Conservation (phyloP, 1,140 invertebrate genomes). For the Formica selysi region DNA sequence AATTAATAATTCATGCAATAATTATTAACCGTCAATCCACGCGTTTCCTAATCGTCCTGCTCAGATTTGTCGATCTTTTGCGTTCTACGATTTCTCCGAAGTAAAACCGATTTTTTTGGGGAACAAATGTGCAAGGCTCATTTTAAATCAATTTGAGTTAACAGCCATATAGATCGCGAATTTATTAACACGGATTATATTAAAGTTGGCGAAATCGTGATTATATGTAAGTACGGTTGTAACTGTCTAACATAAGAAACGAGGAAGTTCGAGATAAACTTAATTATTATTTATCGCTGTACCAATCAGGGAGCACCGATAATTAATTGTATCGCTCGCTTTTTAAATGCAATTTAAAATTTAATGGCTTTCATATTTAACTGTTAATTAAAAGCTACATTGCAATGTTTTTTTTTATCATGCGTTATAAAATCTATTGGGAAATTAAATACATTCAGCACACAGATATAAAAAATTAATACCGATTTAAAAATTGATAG, state of each 20-base stretch:
- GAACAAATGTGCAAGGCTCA: too few species aligned
- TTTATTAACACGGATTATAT: not conserved
- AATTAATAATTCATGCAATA: slow-evolving; percentile 27
- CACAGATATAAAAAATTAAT: too few species aligned
- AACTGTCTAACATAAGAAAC: not conserved
- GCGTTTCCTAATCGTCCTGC: not conserved
- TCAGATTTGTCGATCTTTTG: not conserved
- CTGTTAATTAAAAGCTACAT: not conserved
- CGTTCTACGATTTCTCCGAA: not conserved
- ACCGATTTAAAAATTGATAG: slow-evolving; percentile 1
- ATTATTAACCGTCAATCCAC: slow-evolving; percentile 16
- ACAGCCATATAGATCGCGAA: too few species aligned
- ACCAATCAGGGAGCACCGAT: not conserved
- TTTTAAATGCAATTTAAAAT: not conserved
- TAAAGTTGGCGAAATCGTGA: not conserved
- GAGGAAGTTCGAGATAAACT: not conserved
- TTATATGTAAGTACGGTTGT: not conserved
- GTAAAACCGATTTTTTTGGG: too few species aligned
- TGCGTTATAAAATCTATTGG: not conserved
- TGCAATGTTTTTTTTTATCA: not conserved
- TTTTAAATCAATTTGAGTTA: too few species aligned
- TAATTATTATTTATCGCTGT: slow-evolving; percentile 1
- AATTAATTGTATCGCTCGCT: not conserved
- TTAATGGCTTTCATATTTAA: not conserved
- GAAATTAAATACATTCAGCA: not conserved